Conservation (phyloP, 2,888 invertebrate species). For the Hyppa rectilinea region DNA sequence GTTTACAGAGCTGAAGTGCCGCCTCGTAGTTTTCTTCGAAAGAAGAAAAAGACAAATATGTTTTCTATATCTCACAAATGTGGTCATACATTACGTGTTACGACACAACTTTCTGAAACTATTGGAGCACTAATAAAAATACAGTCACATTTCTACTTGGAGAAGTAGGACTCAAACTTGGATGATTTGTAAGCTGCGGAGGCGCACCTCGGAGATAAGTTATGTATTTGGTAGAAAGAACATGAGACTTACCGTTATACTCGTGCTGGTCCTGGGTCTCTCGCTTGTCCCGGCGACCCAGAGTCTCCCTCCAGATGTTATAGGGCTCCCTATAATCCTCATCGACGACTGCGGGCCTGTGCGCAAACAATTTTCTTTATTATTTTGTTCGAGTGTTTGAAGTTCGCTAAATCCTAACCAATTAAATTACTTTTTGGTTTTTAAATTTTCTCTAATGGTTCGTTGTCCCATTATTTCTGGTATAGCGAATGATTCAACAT, state of each 20-base stretch:
- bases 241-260: constrained; percentile 81
- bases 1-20: constrained; percentile 17
- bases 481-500: constrained; percentile 21
- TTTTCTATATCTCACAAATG: constrained; percentile 51
- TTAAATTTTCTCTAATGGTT: constrained; percentile 31
- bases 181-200: constrained; percentile 49
- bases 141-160: constrained; percentile 55
- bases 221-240: constrained; percentile 23
- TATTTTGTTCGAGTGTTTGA: constrained; percentile 31
- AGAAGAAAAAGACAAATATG: constrained; percentile 47
- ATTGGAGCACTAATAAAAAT: constrained; percentile 57
- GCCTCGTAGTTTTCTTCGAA: constrained; percentile 35
- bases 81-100: constrained; percentile 53
- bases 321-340: constrained; percentile 88
- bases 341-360: constrained; percentile 87
- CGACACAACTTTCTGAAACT: constrained; percentile 50
- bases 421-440: constrained; percentile 44
- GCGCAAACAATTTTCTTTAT: constrained; percentile 61
- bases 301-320: constrained; percentile 88
- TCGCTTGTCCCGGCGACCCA: constrained; percentile 85
- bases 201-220: constrained; percentile 4
- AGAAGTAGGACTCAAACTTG: constrained; percentile 45
- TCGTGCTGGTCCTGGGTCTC: constrained; percentile 85
- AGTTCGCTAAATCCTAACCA: constrained; percentile 21
- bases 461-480: constrained; percentile 8